Conservation (phyloP, 2,113 vertebrate genomes). For the Eretmochelys imbricata region DNA sequence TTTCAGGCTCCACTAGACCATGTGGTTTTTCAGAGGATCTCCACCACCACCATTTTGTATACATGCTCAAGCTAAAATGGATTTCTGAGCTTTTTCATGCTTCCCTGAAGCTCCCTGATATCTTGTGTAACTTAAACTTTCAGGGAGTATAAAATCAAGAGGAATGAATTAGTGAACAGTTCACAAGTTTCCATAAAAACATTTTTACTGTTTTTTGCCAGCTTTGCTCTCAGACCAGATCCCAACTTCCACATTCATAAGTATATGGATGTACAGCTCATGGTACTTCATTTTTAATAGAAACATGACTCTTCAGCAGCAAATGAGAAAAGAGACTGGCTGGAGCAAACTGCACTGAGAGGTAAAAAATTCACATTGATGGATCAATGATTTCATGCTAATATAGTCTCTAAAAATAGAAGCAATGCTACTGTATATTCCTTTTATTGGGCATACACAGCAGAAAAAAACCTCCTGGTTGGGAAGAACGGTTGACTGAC, state of each 20-base stretch:
- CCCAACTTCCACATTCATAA: neutral
- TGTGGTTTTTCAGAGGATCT: neutral
- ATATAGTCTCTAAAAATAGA: conserved; percentile 25
- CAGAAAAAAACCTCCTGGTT: conserved; percentile 50
- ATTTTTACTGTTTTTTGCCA: neutral
- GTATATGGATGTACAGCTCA: neutral
- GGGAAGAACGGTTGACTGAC: conserved; percentile 28
- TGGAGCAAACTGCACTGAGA: conserved; percentile 2
- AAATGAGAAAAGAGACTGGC: neutral
- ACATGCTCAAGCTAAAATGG: neutral
- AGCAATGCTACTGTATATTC: conserved; percentile 16
- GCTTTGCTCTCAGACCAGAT: neutral
- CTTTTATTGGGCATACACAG: conserved; percentile 11
- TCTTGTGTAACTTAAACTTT: neutral
- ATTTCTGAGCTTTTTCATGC: neutral
- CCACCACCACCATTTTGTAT: neutral
- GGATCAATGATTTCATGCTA: conserved; percentile 50
- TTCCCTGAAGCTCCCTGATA: neutral
- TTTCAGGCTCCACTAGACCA: neutral
- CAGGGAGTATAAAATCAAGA: neutral
- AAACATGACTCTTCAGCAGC: neutral
- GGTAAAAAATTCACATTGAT: conserved; percentile 50
- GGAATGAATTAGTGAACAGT: neutral
- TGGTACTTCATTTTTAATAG: conserved; percentile 19
- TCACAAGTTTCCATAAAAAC: conserved; percentile 35